Conservation (phyloP, 2,113 vertebrate species). For the Prochilodus magdalenae region DNA sequence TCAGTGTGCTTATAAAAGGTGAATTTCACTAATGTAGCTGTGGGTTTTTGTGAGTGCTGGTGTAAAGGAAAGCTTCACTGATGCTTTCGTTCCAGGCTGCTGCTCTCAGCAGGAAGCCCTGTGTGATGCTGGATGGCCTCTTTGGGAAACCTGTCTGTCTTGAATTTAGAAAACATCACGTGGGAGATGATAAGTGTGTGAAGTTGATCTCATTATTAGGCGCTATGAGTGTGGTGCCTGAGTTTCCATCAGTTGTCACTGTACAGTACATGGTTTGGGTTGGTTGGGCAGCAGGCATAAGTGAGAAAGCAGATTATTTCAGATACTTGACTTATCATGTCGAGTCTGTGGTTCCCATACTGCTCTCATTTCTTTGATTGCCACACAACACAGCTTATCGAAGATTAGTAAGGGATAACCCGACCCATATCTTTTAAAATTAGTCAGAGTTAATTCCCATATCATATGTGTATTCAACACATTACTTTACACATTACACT, state of each 20-base stretch:
- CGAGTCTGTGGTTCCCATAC: background rate
- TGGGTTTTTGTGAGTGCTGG: background rate
- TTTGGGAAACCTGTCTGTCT: background rate
- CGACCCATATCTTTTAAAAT: background rate
- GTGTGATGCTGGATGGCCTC: background rate
- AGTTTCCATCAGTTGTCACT: background rate
- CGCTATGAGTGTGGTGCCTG: background rate
- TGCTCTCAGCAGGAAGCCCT: background rate
- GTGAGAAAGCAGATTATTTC: conserved; percentile 5
- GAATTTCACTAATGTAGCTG: background rate
- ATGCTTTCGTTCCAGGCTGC: background rate
- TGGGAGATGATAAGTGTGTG: too few relatives aligned
- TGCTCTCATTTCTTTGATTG: background rate
- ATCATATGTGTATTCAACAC: too few relatives aligned
- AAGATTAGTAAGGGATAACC: background rate
- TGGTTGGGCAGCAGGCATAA: background rate
- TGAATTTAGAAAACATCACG: background rate
- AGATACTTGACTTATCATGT: conserved; percentile 2
- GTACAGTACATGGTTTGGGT: background rate
- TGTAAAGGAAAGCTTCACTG: background rate
- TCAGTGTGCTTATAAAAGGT: background rate
- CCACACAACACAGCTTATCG: background rate
- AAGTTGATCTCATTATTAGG: background rate
- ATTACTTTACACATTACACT: background rate
- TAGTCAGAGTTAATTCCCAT: background rate